Evolutionary conservation across 2,888 invertebrate genomes (phyloP), one percentile per base, ranked within the genome.

Genomic region (Lypha dubia): DNA sequence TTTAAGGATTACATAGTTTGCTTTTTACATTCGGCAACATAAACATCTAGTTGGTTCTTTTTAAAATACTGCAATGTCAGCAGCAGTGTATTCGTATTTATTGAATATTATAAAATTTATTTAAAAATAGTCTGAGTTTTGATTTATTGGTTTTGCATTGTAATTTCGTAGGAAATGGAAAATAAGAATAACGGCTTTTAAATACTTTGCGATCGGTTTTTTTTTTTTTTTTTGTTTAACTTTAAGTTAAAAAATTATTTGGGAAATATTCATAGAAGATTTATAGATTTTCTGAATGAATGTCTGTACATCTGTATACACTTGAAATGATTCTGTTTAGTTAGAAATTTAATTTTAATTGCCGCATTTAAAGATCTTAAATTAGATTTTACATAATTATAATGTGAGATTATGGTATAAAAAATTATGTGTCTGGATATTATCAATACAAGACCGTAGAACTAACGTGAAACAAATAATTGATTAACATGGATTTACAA

Each of bases 131-230:
- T 51, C 35, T 22, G 4, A 41, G 20, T 56, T n/a, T 73, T 79
- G 79, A 79, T 79, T 79, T 79, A 79, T 79, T 58, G 56, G n/a
- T 73, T 0, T 73, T 41, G 56, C 73, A 22, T 5, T 73, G 65
- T 73, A 79, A 73, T 79, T 79, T 65, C 35, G 20, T 67, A 51
- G 73, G 71, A 73, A 73, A 79, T 32, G 20, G n/a, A 11, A 70
- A 65, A 65, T 49, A 49, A 73, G 73, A 79, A 67, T 67, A 73
- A 79, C 73, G 79, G 49, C 22, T 73, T 73, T 58, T 65, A 56
- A 70, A 70, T 44, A 24, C 46, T 60, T 60, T 9, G 11, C 15
- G 35, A 38, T 38, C n/a, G n/a, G n/a, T n/a, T n/a, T n/a, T n/a
- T n/a, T n/a, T n/a, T n/a, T n/a, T n/a, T n/a, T n/a, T n/a, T n/a